Conservation (phyloP, 2,888 invertebrate species). For the Eugnorisma glareosa region DNA sequence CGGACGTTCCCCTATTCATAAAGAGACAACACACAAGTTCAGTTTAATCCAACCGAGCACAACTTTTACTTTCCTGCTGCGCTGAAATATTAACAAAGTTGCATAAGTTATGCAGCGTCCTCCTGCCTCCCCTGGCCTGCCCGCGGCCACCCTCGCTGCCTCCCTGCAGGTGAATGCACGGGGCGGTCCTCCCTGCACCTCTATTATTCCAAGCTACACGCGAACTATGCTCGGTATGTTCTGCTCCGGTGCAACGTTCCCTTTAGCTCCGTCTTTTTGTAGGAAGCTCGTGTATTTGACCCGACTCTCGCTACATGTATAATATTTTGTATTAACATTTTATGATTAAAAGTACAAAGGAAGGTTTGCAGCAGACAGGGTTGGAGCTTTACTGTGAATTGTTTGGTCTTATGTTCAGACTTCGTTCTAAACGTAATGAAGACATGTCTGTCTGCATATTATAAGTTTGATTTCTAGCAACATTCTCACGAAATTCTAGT, state of each 20-base stretch:
- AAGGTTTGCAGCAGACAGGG: constrained; percentile 58
- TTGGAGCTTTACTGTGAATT: constrained; percentile 32
- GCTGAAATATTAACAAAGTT: constrained; percentile 88
- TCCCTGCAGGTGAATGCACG: constrained; percentile 81
- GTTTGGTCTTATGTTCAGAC: constrained; percentile 34
- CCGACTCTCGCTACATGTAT: constrained; percentile 58
- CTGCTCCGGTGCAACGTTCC: constrained; percentile 72
- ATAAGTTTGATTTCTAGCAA: neutral
- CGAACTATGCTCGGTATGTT: constrained; percentile 71
- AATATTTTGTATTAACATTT: constrained; percentile 64
- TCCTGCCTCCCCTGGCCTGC: constrained; percentile 50
- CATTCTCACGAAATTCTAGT: neutral
- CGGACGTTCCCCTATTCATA: constrained; percentile 64
- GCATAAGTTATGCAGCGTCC: constrained; percentile 82
- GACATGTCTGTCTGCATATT: constrained; percentile 11
- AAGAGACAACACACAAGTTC: constrained; percentile 63
- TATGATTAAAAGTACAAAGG: constrained; percentile 65
- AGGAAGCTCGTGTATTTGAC: constrained; percentile 71
- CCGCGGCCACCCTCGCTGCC: constrained; percentile 43
- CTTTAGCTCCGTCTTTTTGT: constrained; percentile 72
- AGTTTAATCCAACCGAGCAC: constrained; percentile 68
- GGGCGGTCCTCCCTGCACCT: constrained; percentile 67
- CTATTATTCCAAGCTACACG: constrained; percentile 69
- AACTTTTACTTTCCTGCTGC: constrained; percentile 86
- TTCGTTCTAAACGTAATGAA: constrained; percentile 12